phyloP scores from a whole-genome alignment of 2,888 invertebrate genomes.

The Drosophila vallismaia region DNA sequence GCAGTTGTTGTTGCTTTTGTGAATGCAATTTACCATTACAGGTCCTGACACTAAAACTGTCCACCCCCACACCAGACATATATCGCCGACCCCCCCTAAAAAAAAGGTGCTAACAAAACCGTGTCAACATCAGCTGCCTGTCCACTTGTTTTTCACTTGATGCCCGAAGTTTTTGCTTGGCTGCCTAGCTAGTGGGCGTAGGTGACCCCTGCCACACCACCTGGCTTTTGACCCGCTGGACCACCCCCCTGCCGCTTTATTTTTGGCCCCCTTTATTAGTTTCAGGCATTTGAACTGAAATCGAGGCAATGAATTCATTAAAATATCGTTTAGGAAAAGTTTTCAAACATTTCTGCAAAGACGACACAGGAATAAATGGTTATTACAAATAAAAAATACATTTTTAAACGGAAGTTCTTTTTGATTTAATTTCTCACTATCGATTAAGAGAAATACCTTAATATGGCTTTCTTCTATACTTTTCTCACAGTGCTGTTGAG shows the following conservation, averaged over 20 bases:
- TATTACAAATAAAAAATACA: no score
- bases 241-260: background rate
- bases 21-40: slow-evolving; percentile 64
- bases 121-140: slow-evolving; percentile 72
- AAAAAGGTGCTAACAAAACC: slow-evolving; percentile 20
- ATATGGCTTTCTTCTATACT: no score
- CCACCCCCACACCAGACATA: slow-evolving; percentile 14
- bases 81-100: background rate
- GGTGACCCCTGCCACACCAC: background rate
- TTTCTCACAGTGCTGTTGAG: background rate
- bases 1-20: slow-evolving; percentile 34
- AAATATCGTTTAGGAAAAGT: slow-evolving; percentile 62
- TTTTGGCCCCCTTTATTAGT: slow-evolving; percentile 36
- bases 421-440: no score
- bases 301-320: slow-evolving; percentile 71
- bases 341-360: slow-evolving; percentile 27
- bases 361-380: no score
- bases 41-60: slow-evolving; percentile 55
- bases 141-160: slow-evolving; percentile 71
- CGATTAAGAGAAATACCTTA: no score
- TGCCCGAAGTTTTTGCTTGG: slow-evolving; percentile 62
- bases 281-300: slow-evolving; percentile 26
- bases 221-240: no score
- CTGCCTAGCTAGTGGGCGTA: slow-evolving; percentile 43
- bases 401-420: no score